These are phyloP conservation scores for Megathymus violae DNA, from an alignment of 1,140 invertebrate species.

Conservation along the genomic window DNA sequence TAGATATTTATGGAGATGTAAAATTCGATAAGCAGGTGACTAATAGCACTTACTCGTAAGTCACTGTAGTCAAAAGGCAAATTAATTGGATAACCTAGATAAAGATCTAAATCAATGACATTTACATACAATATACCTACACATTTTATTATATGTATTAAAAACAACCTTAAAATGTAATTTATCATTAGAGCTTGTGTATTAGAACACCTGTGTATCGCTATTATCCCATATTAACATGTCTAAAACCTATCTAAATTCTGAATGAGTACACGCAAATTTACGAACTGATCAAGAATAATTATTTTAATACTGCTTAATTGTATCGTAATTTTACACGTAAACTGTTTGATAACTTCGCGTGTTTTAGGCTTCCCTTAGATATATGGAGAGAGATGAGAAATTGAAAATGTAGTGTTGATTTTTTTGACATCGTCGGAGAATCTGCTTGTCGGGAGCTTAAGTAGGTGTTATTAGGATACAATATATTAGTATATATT, in stretches of 20 bases:
- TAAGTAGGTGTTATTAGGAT: no score
- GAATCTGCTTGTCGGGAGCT: no score
- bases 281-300: background rate
- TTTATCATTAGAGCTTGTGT: slow-evolving; percentile 1
- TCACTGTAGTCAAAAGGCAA: background rate
- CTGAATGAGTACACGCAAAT: background rate
- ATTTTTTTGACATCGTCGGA: no score
- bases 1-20: no score
- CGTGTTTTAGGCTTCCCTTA: no score
- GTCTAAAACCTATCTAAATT: slow-evolving; percentile 15
- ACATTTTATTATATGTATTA: no score
- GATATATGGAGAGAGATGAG: no score
- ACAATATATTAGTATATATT: no score
- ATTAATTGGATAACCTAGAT: slow-evolving; percentile 24
- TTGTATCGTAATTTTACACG: background rate
- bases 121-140: no score
- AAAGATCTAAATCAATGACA: slow-evolving; percentile 10
- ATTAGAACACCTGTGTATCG: background rate
- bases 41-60: background rate
- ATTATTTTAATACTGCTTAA: background rate
- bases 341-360: background rate
- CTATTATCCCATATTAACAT: slow-evolving; percentile 5
- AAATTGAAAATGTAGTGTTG: no score
- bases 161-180: background rate
- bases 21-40: background rate